A percentile compares a stretch with the other conserved stretches of the same genome.
Evolutionary conservation across 1,140 invertebrate genomes (phyloP).

Genomic region (Gryon sp.): DNA sequence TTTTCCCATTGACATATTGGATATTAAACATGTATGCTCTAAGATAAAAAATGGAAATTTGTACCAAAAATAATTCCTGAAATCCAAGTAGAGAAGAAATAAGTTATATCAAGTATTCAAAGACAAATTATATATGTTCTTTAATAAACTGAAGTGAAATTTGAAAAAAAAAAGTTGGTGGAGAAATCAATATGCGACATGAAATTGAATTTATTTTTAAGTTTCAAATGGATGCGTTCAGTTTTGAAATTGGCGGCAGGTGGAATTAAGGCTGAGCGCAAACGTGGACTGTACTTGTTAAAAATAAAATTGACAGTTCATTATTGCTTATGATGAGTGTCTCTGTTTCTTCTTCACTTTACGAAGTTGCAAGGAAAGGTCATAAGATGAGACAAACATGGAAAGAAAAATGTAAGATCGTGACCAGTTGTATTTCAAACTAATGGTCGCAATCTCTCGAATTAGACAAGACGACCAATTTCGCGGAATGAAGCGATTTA

Average conservation of each 20-base stretch:
- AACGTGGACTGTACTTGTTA: too few relatives aligned
- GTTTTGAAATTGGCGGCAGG: conserved; percentile 11
- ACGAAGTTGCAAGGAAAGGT: conserved; percentile 1
- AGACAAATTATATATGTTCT: too few relatives aligned
- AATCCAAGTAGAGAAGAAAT: not conserved
- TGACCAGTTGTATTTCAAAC: conserved; percentile 49
- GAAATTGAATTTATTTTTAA: conserved; percentile 14
- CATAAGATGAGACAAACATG: conserved; percentile 11
- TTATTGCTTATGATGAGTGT: too few relatives aligned
- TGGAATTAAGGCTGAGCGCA: conserved; percentile 4
- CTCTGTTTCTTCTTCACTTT: not conserved
- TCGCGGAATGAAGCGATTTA: conserved; percentile 42
- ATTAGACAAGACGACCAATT: conserved; percentile 49
- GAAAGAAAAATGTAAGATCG: conserved; percentile 43
- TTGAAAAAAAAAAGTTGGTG: not conserved
- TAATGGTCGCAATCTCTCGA: conserved; percentile 23
- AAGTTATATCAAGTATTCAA: too few relatives aligned
- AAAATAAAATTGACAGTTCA: too few relatives aligned
- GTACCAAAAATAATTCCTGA: too few relatives aligned
- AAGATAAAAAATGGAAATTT: too few relatives aligned
- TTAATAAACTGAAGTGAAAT: not conserved
- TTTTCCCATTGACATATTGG: conserved; percentile 10
- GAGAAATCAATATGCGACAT: conserved; percentile 23
- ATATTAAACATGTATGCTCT: too few relatives aligned
- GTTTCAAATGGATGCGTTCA: conserved; percentile 26